Conservation (phyloP, 2,113 vertebrate genomes). For the Bubalus kerabau region DNA sequence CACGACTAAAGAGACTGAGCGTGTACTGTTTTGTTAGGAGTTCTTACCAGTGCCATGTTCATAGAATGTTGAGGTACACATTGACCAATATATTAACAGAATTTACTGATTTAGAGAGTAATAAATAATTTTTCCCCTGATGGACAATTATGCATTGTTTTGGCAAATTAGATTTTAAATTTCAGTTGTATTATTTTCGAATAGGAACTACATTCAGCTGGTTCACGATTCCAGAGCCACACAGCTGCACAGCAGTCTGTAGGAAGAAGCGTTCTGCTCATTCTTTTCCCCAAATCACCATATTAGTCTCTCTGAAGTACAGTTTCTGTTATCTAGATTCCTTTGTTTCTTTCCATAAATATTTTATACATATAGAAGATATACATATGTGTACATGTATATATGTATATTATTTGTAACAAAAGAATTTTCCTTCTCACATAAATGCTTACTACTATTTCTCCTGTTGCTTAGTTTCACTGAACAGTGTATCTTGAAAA, state of each 20-base stretch:
- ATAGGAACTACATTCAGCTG: background rate
- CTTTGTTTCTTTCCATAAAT: constrained; percentile 11
- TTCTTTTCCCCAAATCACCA: background rate
- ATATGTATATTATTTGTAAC: background rate
- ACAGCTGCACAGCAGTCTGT: background rate
- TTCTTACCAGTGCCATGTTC: background rate
- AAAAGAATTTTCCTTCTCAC: background rate
- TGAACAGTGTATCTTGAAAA: background rate
- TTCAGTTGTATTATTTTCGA: background rate
- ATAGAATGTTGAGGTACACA: background rate
- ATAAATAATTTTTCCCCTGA: background rate
- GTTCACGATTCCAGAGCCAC: background rate
- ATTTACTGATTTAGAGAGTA: background rate
- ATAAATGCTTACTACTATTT: background rate
- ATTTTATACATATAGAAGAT: background rate
- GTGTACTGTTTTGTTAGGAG: background rate
- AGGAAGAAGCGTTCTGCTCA: background rate
- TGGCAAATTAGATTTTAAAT: background rate
- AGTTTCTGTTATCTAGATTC: background rate
- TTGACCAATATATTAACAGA: background rate
- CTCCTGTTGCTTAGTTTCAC: background rate
- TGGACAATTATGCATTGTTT: background rate
- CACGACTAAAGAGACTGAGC: background rate
- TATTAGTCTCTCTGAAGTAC: background rate
- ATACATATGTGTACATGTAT: background rate